Base-by-base conservation (phyloP, 2,888 invertebrate species). In the Acleris literana region DNA sequence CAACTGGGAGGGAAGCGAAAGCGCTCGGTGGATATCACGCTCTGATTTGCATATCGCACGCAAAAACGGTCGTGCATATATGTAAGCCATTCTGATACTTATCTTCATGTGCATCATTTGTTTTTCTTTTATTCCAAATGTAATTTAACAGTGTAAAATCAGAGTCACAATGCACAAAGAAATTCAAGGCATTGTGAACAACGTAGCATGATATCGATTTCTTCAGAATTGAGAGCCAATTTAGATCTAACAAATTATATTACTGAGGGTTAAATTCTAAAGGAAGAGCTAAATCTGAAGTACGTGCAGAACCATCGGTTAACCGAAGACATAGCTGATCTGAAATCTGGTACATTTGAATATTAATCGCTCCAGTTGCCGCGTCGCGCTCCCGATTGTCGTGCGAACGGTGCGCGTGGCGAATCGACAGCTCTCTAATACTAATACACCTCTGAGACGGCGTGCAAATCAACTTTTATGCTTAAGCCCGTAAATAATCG, bases 341-440 rank as follows among this genome's bases (percentile, higher is more conserved):
- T 74, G 65, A 79, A 82, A 88, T 85, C 84, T 80, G 82, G 86
- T 85, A 77, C 82, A 85, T 85, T 86, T 80, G 77, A 84, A 85
- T 86, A 88, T 90, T 87, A 87, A 79, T 75, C 90, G 92, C 87
- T 91, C 92, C 77, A 92, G 84, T 91, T 90, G 80, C 72, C 73
- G 72, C 81, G 86, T 87, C 83, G 79, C 86, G 91, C 82, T 88
- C 86, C 86, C 85, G 87, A 92, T 90, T 83, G 80, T 83, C 89
- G 89, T 91, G 92, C 86, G 90, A 91, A 91, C 82, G 83, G 79
- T 80, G 80, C 79, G 82, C 83, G 82, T 78, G 76, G 77, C 84
- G 73, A 85, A 85, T 85, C 74, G 70, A 57, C 75, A 73, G 76
- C 82, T 83, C 80, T 82, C 81, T 81, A 85, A 84, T 83, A 76